Base-by-base conservation (phyloP, 2,797 vertebrate species). In the Anabacerthia variegaticeps region DNA sequence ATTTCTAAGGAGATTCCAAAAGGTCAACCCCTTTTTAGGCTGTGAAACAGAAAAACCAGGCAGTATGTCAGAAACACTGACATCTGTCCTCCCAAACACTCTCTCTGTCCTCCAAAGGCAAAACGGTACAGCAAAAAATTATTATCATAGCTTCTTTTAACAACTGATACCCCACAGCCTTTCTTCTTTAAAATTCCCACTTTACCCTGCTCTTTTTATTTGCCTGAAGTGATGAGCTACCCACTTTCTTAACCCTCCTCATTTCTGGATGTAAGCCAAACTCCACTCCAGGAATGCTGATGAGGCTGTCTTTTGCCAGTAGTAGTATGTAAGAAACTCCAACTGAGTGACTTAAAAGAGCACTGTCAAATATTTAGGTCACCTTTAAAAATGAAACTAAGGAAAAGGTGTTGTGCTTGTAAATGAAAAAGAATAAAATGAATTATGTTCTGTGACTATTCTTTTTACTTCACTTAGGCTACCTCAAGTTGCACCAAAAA, bases 351-450 rank as follows among this genome's bases (percentile, higher is more conserved):
- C 83, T 94, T 87, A 66, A 71, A 96, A 93, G 66, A 95, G 59
- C 32, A 65, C 18, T 78, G 67, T 82, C 68, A 88, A 84, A 76
- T 92, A 92, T 89, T 95, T 76, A 91, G 63, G 91, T 86, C 87
- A 88, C 72, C 79, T 92, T 90, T 91, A 95, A 93, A 92, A 95
- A 92, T 65, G 37, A 85, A 93, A 92, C 48, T 34, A 93, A 87
- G 76, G 63, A 85, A 95, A 92, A 95, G 43, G 51, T 77, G 73
- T 43, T 93, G 36, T 76, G 36, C 37, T 95, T 85, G 74, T 69
- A 95, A 79, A 94, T 59, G 65, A 88, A 93, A 95, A 78, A 85
- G 51, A 88, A 83, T 11, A 86, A 34, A 71, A 74, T 46, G 2
- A 79, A 93, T 78, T 66, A 79, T 27, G 34, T 62, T 71, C 49